phyloP scores from a whole-genome alignment of 2,888 invertebrate species.

The Folsomia manolachei region DNA sequence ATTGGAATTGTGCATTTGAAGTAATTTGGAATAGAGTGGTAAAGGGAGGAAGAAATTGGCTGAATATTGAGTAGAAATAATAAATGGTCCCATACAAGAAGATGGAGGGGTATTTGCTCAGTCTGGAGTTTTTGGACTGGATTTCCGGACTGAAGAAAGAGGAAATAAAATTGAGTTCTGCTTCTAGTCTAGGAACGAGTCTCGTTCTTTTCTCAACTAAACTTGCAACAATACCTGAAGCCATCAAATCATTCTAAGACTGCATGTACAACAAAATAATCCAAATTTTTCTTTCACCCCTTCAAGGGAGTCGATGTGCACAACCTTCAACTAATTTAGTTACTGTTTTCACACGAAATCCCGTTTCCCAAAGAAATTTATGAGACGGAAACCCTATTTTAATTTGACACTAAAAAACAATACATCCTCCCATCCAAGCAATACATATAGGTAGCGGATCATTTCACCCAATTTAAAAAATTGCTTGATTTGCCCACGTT shows the following conservation, averaged over 20 bases:
- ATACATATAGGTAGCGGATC: too few relatives aligned
- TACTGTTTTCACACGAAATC: too few relatives aligned
- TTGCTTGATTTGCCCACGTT: neutral
- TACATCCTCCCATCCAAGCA: neutral
- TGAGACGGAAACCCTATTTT: neutral
- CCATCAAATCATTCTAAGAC: too few relatives aligned
- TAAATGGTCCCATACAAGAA: neutral
- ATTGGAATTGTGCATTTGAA: constrained; percentile 9
- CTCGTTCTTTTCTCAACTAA: too few relatives aligned
- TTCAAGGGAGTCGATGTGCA: too few relatives aligned
- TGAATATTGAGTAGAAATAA: constrained; percentile 13
- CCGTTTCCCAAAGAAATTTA: too few relatives aligned
- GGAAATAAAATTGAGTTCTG: constrained; percentile 13
- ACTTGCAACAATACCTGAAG: constrained; percentile 3
- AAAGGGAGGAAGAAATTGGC: neutral
- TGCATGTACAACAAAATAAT: neutral
- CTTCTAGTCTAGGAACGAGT: neutral
- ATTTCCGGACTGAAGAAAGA: constrained; percentile 8
- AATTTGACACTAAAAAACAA: neutral
- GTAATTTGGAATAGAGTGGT: constrained; percentile 5
- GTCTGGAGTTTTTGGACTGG: neutral
- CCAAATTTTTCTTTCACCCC: neutral
- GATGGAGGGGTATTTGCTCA: constrained; percentile 4
- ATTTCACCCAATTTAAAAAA: too few relatives aligned
- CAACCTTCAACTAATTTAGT: too few relatives aligned